Percentiles rank a stretch among this genome's conserved stretches.
phyloP scores from a whole-genome alignment of 2,797 vertebrate species.

The Oreonectes daqikongensis region DNA sequence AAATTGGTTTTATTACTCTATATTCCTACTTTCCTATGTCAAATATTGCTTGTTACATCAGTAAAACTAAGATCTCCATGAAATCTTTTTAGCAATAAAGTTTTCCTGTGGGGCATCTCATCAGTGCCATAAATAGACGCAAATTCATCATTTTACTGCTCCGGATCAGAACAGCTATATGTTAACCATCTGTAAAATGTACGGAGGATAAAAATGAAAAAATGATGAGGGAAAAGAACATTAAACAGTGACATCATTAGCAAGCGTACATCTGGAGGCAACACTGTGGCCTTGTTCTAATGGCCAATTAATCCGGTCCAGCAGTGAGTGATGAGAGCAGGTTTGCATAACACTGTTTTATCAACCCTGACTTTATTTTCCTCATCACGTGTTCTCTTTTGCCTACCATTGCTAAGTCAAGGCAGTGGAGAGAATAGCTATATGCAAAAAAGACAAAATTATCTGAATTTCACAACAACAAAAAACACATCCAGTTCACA shows the following conservation, averaged over 20 bases:
- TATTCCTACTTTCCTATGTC: neutral
- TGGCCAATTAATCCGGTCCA: conserved; percentile 41
- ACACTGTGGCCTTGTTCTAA: conserved; percentile 49
- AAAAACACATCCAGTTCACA: too few relatives aligned
- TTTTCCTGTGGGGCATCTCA: neutral
- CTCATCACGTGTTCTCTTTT: too few relatives aligned
- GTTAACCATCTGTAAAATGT: conserved; percentile 30
- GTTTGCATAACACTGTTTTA: conserved; percentile 35
- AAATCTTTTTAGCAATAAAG: neutral
- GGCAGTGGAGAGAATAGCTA: too few relatives aligned
- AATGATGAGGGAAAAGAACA: conserved; percentile 6
- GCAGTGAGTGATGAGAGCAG: conserved; percentile 39
- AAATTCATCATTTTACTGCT: conserved; percentile 16
- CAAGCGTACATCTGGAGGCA: conserved; percentile 48
- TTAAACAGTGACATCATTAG: conserved; percentile 49
- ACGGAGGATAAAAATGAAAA: conserved; percentile 9
- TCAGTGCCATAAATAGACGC: conserved; percentile 9
- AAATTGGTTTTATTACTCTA: neutral
- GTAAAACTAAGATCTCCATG: neutral
- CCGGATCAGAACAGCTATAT: conserved; percentile 13
- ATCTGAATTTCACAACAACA: neutral
- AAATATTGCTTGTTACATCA: neutral
- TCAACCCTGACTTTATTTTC: neutral
- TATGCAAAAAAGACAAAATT: too few relatives aligned
- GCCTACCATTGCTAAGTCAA: too few relatives aligned